Base-by-base conservation (phyloP, 2,888 invertebrate genomes). In the Drosophila birchii region DNA sequence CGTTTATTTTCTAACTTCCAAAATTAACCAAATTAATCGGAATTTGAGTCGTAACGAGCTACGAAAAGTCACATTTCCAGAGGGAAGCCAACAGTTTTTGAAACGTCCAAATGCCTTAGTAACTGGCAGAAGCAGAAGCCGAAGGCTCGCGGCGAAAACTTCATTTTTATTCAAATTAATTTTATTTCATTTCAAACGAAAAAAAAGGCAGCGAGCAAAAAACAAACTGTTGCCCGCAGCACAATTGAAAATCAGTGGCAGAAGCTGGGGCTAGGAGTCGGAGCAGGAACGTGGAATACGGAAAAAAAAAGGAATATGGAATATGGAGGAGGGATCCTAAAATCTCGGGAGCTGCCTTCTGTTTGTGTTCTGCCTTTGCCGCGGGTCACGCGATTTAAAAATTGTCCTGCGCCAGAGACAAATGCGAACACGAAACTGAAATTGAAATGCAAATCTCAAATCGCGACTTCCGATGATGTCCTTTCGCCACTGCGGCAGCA, bases 401-500 rank as follows among this genome's bases (percentile, higher is more conserved):
- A 81, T 76, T 75, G 75, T 32, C 56, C 56, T 44, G 16, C 32
- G 43, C 56, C 32, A 55, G 55, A 62, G 61, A 66, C 54, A 54
- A 53, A 53, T 54, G 60, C 82, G 75, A 53, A 53, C 36, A 53
- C 73, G 66, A 83, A 82, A 72, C 75, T 74, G 67, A 83, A 83
- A 83, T 83, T 81, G 83, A 85, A 84, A 85, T 88, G 88, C 86
- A 85, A 85, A 85, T 85, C 79, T 82, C 57, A 80, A 82, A 82
- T 64, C 72, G 61, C 72, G 34, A 43, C 57, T 44, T 44, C 36
- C 34, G 54, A 51, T 62, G 56, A 63, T 60, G 58, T 55, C 51
- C 54, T 54, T 59, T 78, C 62, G 61, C 45, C 54, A 32, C 44
- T 43, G 44, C n/a, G 39, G 44, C 39, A 23, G 39, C n/a, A n/a